Base-by-base conservation (phyloP, 2,113 vertebrate genomes). In the Mixornis gularis region DNA sequence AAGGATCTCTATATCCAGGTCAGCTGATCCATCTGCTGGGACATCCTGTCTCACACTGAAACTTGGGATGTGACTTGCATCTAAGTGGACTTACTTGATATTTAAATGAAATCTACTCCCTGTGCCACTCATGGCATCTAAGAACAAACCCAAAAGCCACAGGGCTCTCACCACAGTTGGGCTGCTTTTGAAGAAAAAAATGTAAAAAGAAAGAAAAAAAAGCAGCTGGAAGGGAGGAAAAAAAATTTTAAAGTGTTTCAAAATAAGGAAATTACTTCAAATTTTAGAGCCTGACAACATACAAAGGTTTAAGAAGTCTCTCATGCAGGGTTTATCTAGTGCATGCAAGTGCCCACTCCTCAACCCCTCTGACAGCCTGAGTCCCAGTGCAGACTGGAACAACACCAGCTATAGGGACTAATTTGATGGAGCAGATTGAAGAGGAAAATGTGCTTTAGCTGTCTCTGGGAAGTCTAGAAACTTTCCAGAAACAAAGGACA, bases 191-290 rank as follows among this genome's bases (percentile, higher is more conserved):
- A 69, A 46, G 8, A 4, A 16, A 49, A 49, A 62, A 22, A 3
- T 3, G 25, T 13, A 15, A 66, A 34, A 65, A 38, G 7, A 4
- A 44, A 18, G 20, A 1, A n/a, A 36, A 14, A 22, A 38, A 19
- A 8, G 2, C 7, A 3, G 2, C 2, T 0, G 0, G 1, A 1
- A 13, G 1, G 8, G 3, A 49, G 9, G 10, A 34, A 87, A 64
- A 15, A 0, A 9, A 19, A 12, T 27, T 38, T 22, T 13, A 12
- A 72, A 24, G 6, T 25, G 8, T 26, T 87, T 74, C 14, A 53
- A 82, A 93, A 89, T 22, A 78, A 60, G 21, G 7, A 78, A 55
- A 87, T 43, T 51, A n/a, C 20, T 63, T 90, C n/a, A 78, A 17
- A 59, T 63, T 20, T 78, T 68, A 74, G 8, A 81, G 25, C 40